Percentiles rank a stretch among this genome's conserved stretches.
These are phyloP conservation scores for Torymus texanus DNA, from an alignment of 2,888 invertebrate genomes.

Conservation along the genomic window DNA sequence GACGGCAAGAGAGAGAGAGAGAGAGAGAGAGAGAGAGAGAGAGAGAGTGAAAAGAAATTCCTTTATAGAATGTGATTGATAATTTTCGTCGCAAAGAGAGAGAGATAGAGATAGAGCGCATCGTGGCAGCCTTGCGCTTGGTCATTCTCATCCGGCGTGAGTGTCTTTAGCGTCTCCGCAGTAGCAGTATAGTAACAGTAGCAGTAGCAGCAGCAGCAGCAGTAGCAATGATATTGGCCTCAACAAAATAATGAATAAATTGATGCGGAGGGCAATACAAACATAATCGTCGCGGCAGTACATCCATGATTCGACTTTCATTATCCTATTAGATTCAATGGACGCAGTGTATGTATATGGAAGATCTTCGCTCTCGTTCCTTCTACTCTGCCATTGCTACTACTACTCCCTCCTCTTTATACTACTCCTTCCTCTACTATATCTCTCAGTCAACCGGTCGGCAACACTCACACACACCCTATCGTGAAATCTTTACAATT, in stretches of 20 bases:
- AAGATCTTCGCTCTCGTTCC: constrained; percentile 52
- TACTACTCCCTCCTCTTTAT: too few species aligned
- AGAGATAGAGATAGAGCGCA: background rate
- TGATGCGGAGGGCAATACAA: constrained; percentile 69
- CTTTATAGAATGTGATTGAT: constrained; percentile 37
- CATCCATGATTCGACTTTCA: constrained; percentile 71
- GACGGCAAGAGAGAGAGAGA: constrained; percentile 8
- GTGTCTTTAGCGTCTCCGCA: constrained; percentile 57
- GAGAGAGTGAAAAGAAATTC: constrained; percentile 11
- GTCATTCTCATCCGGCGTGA: constrained; percentile 61
- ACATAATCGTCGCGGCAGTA: constrained; percentile 69
- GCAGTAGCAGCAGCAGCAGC: constrained; percentile 54
- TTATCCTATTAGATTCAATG: constrained; percentile 72
- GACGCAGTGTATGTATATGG: constrained; percentile 50
- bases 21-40: constrained; percentile 3
- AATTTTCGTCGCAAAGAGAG: constrained; percentile 17
- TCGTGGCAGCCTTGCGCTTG: constrained; percentile 16
- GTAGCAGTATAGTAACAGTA: too few species aligned
- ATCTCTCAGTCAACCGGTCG: too few species aligned
- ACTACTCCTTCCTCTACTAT: too few species aligned
- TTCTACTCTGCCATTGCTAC: background rate
- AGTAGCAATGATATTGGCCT: constrained; percentile 70
- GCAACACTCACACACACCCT: too few species aligned
- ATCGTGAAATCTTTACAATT: too few species aligned
- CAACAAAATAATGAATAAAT: constrained; percentile 73